Evolutionary conservation across 1,140 invertebrate genomes (phyloP).

Genomic region (Diploscapter pachys): DNA sequence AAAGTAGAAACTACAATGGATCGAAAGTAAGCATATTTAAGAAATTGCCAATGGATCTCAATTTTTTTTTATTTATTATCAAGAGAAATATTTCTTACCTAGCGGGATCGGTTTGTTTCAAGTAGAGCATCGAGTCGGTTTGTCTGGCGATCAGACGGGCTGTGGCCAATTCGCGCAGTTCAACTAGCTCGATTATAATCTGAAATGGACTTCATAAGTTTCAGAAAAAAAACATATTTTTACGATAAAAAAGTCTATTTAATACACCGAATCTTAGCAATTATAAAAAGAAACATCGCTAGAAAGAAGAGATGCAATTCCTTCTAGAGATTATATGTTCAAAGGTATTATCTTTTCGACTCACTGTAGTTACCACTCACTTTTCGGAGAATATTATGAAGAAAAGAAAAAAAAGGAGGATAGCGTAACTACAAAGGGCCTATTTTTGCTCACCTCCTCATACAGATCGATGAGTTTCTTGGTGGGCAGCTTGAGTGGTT

Average conservation of each 20-base stretch:
- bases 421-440: slow-evolving; percentile 12
- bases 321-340: no score
- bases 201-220: slow-evolving; percentile 54
- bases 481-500: slow-evolving; percentile 92
- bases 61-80: no score
- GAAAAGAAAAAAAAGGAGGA: neutral
- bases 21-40: no score
- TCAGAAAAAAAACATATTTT: slow-evolving; percentile 19
- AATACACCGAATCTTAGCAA: no score
- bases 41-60: no score
- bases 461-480: slow-evolving; percentile 97
- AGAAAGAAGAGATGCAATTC: no score
- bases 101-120: slow-evolving; percentile 94
- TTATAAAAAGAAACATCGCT: no score
- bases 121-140: slow-evolving; percentile 97
- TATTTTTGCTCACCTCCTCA: slow-evolving; percentile 73
- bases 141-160: slow-evolving; percentile 88
- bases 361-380: neutral
- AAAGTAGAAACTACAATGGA: no score
- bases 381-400: slow-evolving; percentile 5
- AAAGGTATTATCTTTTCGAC: no score
- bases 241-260: neutral
- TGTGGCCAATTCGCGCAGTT: slow-evolving; percentile 92
- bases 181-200: slow-evolving; percentile 97
- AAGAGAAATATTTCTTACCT: slow-evolving; percentile 65